These are phyloP conservation scores for Sinopyrophorus schimmeli DNA, from an alignment of 2,888 invertebrate species.

Conservation along the genomic window DNA sequence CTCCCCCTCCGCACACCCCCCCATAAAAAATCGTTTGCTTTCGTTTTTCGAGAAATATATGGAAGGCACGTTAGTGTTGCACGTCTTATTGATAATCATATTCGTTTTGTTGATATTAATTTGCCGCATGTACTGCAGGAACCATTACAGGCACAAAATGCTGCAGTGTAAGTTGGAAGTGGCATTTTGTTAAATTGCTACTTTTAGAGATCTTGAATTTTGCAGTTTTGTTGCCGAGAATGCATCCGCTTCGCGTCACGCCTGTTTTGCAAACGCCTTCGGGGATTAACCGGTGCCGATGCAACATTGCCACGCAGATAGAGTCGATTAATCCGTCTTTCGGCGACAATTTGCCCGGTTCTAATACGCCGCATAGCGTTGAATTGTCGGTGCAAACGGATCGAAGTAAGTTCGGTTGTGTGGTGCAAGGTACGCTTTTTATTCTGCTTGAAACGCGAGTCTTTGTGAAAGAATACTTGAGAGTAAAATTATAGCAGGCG, in stretches of 20 bases:
- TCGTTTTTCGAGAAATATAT: constrained; percentile 11
- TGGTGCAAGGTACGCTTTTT: too few species aligned
- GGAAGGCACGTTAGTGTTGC: constrained; percentile 22
- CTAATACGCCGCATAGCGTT: constrained; percentile 14
- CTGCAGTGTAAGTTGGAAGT: constrained; percentile 16
- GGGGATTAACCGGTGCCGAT: constrained; percentile 1
- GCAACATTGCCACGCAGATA: constrained; percentile 15
- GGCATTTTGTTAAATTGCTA: background rate
- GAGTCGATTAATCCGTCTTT: background rate
- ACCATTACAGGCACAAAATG: constrained; percentile 16
- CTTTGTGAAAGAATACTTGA: too few species aligned
- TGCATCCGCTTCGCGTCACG: constrained; percentile 16
- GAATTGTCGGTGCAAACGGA: constrained; percentile 3
- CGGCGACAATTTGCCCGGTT: constrained; percentile 13
- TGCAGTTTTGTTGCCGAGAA: constrained; percentile 17
- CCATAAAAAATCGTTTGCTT: background rate
- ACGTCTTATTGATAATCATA: constrained; percentile 16
- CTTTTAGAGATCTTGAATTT: constrained; percentile 2
- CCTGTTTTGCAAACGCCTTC: constrained; percentile 15
- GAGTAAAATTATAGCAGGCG: too few species aligned
- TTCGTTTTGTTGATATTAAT: constrained; percentile 18
- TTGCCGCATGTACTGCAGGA: constrained; percentile 22
- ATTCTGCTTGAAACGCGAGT: too few species aligned
- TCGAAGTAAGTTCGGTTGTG: constrained; percentile 2
- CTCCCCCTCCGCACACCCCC: too few species aligned